Evolutionary conservation across 2,888 invertebrate species (phyloP).

Genomic region (Flexamia atlantica): DNA sequence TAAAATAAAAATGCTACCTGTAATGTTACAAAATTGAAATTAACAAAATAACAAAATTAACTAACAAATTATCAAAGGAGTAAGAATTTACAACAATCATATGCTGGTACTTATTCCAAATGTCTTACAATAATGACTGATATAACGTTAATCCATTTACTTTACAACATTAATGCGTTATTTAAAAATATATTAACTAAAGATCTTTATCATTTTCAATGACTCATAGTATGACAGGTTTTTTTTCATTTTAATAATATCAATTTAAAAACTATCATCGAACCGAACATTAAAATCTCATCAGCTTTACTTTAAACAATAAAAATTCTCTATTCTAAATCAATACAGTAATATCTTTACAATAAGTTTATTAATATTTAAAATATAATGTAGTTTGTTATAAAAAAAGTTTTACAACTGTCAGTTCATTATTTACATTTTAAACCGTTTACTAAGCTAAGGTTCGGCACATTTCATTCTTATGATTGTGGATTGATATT

Average conservation of each 20-base stretch:
- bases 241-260: background rate
- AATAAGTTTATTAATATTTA: conserved; percentile 17
- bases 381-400: conserved; percentile 9
- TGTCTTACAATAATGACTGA: background rate
- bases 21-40: background rate
- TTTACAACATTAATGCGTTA: too few species aligned
- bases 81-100: background rate
- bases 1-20: conserved; percentile 7
- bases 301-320: background rate
- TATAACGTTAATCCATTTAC: background rate
- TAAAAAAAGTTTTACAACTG: conserved; percentile 8
- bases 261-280: background rate
- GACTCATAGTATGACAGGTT: background rate
- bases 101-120: background rate
- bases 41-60: conserved; percentile 8
- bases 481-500: background rate
- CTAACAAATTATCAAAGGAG: background rate
- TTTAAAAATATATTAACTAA: too few species aligned
- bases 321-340: background rate
- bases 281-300: background rate
- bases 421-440: conserved; percentile 2
- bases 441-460: background rate
- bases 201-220: too few species aligned
- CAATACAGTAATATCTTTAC: conserved; percentile 4
- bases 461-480: conserved; percentile 7